These are phyloP conservation scores for Rhyacophila evoluta DNA, from an alignment of 2,888 invertebrate species.

Conservation along the genomic window DNA sequence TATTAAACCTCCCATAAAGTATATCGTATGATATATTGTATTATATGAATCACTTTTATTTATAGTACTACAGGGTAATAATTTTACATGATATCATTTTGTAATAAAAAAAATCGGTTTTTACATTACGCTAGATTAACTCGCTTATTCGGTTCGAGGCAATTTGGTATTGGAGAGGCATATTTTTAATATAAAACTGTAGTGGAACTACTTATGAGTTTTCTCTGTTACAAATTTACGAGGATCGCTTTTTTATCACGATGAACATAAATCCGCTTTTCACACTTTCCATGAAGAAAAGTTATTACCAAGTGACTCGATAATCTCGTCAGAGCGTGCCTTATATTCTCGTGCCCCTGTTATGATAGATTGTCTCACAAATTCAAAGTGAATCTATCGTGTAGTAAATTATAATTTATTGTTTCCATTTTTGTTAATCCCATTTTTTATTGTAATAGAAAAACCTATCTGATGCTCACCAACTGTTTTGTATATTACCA, in stretches of 20 bases:
- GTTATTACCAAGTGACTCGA: constrained; percentile 28
- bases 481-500: no score
- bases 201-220: constrained; percentile 3
- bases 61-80: no score
- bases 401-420: not conserved
- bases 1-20: no score
- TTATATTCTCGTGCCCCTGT: not conserved
- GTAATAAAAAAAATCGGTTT: no score
- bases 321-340: constrained; percentile 28
- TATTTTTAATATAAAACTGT: constrained; percentile 17
- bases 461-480: no score
- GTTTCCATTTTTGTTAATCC: not conserved
- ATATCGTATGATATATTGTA: no score
- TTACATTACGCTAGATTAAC: not conserved
- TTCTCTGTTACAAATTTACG: constrained; percentile 17
- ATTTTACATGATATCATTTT: no score
- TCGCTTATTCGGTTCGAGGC: not conserved
- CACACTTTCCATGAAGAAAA: constrained; percentile 8
- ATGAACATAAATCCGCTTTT: constrained; percentile 22
- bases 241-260: constrained; percentile 19
- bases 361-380: constrained; percentile 32
- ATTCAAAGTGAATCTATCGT: constrained; percentile 22
- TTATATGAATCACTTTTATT: no score
- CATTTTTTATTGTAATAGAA: not conserved
- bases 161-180: not conserved